Evolutionary conservation across 2,113 vertebrate genomes (phyloP).

Genomic region (Hiodon alosoides): DNA sequence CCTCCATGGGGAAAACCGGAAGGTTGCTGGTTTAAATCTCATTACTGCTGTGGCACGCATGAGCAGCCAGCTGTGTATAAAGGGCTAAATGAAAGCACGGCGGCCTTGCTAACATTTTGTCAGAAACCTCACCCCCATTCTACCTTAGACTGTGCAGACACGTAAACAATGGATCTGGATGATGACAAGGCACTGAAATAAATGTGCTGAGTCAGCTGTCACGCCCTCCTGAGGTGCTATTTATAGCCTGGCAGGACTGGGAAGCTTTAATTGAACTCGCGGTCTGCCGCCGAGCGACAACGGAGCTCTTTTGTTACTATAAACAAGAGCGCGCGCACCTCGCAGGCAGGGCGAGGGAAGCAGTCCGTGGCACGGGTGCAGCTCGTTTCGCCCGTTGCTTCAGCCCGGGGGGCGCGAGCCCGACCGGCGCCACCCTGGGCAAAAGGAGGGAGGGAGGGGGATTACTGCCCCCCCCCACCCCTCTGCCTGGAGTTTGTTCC

Average conservation of each 20-base stretch:
- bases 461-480: not conserved
- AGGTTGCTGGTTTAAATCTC: too few species aligned
- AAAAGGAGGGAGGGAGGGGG: not conserved
- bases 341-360: not conserved
- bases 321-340: conserved; percentile 23
- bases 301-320: conserved; percentile 36
- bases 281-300: conserved; percentile 34
- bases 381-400: not conserved
- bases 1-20: too few species aligned
- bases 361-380: not conserved
- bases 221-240: conserved; percentile 52
- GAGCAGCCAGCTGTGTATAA: not conserved
- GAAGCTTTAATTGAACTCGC: conserved; percentile 52
- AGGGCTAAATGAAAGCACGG: not conserved
- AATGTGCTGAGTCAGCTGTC: conserved; percentile 42
- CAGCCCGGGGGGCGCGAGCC: not conserved
- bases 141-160: conserved; percentile 31
- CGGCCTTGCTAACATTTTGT: not conserved
- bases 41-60: not conserved
- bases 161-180: conserved; percentile 46
- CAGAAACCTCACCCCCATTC: conserved; percentile 25
- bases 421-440: not conserved
- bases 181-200: conserved; percentile 41
- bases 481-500: not conserved
- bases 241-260: conserved; percentile 46